These are phyloP conservation scores for Amaurobius ferox DNA, from an alignment of 2,888 invertebrate genomes.

Conservation along the genomic window DNA sequence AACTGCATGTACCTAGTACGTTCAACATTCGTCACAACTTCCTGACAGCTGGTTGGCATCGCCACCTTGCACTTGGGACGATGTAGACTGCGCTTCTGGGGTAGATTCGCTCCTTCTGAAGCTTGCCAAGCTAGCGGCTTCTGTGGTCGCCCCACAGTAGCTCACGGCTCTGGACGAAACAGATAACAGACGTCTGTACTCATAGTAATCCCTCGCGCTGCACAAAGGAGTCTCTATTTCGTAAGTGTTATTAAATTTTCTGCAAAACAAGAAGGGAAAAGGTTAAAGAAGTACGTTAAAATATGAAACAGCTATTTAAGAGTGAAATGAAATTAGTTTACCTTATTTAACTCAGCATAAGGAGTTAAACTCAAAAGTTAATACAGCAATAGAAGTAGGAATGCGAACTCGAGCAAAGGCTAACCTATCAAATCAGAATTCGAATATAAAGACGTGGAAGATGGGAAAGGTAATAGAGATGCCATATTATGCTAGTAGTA, in stretches of 20 bases:
- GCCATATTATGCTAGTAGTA: too few species aligned
- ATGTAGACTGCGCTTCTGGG: conserved; percentile 41
- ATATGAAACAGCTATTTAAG: too few species aligned
- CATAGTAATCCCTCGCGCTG: conserved; percentile 89
- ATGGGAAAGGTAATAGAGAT: too few species aligned
- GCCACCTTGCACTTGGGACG: conserved; percentile 1
- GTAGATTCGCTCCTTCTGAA: conserved; percentile 58
- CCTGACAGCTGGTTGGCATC: conserved; percentile 26
- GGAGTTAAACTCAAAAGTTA: too few species aligned
- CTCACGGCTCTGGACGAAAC: conserved; percentile 56
- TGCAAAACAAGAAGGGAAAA: conserved; percentile 79
- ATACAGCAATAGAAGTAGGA: too few species aligned
- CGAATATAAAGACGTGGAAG: too few species aligned
- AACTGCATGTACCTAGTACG: not conserved
- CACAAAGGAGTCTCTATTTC: conserved; percentile 94
- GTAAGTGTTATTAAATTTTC: conserved; percentile 93
- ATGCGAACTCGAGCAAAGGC: too few species aligned
- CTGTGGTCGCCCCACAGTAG: conserved; percentile 46
- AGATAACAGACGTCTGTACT: conserved; percentile 70
- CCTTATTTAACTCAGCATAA: too few species aligned
- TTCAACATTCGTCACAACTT: conserved; percentile 61
- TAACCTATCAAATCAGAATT: too few species aligned
- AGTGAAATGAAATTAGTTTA: too few species aligned
- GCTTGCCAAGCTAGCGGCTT: conserved; percentile 45
- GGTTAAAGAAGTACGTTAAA: too few species aligned